Evolutionary conservation across 2,888 invertebrate species (phyloP).

Genomic region (Trachelus iudaicus): DNA sequence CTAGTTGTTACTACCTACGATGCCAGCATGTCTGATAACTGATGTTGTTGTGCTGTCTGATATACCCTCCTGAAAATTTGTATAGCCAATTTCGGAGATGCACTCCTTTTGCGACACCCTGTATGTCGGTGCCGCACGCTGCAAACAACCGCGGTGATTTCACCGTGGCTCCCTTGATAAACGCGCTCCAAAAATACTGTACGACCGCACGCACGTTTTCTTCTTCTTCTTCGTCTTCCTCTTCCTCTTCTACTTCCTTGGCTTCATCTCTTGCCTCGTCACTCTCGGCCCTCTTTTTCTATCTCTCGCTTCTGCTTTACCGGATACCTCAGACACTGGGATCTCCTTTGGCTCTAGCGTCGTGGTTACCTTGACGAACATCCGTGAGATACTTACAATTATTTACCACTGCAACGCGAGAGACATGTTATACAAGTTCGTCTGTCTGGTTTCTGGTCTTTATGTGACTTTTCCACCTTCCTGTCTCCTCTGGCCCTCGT

Average conservation of each 20-base stretch:
- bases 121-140: neutral
- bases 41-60: neutral
- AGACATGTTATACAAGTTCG: neutral
- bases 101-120: neutral
- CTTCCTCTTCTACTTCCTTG: neutral
- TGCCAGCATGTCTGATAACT: neutral
- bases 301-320: neutral
- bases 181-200: constrained; percentile 17
- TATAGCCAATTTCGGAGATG: neutral
- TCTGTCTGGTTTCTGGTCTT: neutral
- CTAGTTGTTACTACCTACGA: neutral
- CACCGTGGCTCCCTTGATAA: constrained; percentile 7
- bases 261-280: neutral
- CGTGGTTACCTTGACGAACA: neutral
- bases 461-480: neutral
- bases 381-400: neutral
- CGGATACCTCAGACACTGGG: neutral
- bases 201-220: neutral
- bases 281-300: neutral
- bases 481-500: neutral
- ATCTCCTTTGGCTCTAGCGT: neutral
- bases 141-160: constrained; percentile 3
- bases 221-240: neutral
- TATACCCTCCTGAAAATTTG: neutral
- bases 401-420: neutral